Evolutionary conservation across 2,888 invertebrate genomes (phyloP), one percentile per base, ranked within the genome.

Genomic region (Papilio protenor): DNA sequence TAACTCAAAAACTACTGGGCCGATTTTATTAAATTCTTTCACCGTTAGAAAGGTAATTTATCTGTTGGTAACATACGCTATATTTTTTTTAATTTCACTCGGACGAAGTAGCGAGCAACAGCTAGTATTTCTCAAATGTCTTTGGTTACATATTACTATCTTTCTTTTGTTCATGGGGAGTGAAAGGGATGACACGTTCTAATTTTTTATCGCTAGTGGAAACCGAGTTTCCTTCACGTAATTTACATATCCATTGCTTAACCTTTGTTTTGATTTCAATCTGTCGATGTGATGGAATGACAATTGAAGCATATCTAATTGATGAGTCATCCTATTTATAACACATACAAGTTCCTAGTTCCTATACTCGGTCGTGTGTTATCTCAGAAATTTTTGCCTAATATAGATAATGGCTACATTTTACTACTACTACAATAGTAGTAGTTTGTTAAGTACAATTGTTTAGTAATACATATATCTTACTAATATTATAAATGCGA

Each of bases 201-300:
- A 12, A 23, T 12, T 23, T 14, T n/a, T 18, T 55, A n/a, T 55
- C n/a, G n/a, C 18, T 8, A 55, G n/a, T n/a, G n/a, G 55, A 55
- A 55, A 55, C 18, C 10, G 55, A n/a, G 18, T 55, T n/a, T 55
- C n/a, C 57, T n/a, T 55, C 55, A 10, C 5, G 21, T 55, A 55
- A n/a, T 55, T 18, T 18, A 57, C 57, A 21, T 57, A 21, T 57
- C 21, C 40, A 66, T 66, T 66, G 12, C 45, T 66, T n/a, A 64
- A 66, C n/a, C 40, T 66, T 66, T 66, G 66, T 66, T 66, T 66
- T 66, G 66, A 45, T 66, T 45, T 64, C 64, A 66, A 66, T 66
- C 66, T 45, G 40, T 45, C 45, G 45, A 45, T 45, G 66, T n/a
- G 66, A 66, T 66, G 21, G 66, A 66, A 66, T 66, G 61, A 27